Evolutionary conservation across 1,140 invertebrate species (phyloP), one percentile per base, ranked within the genome.

Genomic region (Asobara japonica): DNA sequence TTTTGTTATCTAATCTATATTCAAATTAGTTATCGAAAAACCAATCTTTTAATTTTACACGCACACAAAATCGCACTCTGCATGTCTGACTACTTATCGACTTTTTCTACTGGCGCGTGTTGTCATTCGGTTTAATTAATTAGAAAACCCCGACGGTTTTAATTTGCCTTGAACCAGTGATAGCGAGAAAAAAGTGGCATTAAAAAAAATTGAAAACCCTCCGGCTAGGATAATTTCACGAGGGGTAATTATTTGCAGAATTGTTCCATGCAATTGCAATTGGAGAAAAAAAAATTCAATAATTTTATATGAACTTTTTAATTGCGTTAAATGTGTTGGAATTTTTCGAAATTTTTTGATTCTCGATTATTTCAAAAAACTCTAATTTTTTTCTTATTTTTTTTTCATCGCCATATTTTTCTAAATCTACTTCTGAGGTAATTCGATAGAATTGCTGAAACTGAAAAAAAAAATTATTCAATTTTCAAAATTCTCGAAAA

Each of bases 71-170:
- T 51, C 11, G 11, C 3, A 20, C 3, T 51, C 45, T 22, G 20
- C 51, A 56, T 56, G 51, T 56, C 51, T 56, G 51, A 56, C 51
- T 25, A 25, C 10, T 56, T 56, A 25, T 56, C 51, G 20, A 25
- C 8, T 56, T 13, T 56, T 13, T 56, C 51, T 8, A 56, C 51
- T 51, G n/a, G n/a, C 45, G 2, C 20, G n/a, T 51, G 3, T 20
- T 51, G 3, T 11, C n/a, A 51, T 20, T 51, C 20, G 7, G 18
- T 3, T 51, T 51, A 18, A 18, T 51, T 51, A 51, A 51, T 51
- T 20, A 25, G 20, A 51, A n/a, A 36, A 36, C 11, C 5, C 11
- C 31, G 11, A 6, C 11, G 11, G 5, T 6, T 36, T 36, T 6
- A 36, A 36, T 6, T 36, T 36, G 31, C 5, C 31, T 11, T n/a